Evolutionary conservation across 2,888 invertebrate species (phyloP), one percentile per base, ranked within the genome.

Genomic region (Agrochola lota): DNA sequence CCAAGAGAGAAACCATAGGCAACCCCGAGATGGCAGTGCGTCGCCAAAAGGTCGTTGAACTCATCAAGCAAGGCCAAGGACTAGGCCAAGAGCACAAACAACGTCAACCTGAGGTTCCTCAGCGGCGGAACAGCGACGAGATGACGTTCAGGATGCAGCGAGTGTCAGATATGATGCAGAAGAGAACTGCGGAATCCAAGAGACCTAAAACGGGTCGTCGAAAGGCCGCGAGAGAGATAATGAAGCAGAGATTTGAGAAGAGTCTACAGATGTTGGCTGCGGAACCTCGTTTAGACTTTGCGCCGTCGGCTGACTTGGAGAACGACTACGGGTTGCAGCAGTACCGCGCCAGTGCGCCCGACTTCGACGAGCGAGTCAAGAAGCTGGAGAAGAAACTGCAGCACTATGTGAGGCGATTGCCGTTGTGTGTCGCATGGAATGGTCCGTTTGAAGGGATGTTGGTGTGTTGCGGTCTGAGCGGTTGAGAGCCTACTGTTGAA

Each of bases 201-300:
- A 89, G 92, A 3, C 92, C 93, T 0, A 95, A 94, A 76, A 89
- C 85, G 20, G 92, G 95, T 0, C 90, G 94, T 46, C 86, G 95
- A 55, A 94, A 94, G 71, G 95, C 95, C 0, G 95, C 95, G 1
- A 88, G 95, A 83, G 97, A 98, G 88, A 98, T 98, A 90, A 97
- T 98, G 95, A 98, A 98, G 90, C 98, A 98, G 67, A 97, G 98
- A 88, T 98, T 98, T 91, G 98, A 99, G 94, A 98, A 98, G 95
- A 98, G 98, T 93, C 97, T 99, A 95, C 98, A 98, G 94, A 98
- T 99, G 98, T 95, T 99, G 89, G 98, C 98, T 90, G 97, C 98
- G 5, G 98, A 98, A 93, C 98, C 97, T 69, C 97, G 98, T 81
- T 95, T 97, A 86, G 96, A 96, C 68, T 91, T 94, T 60, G 96